Evolutionary conservation across 2,113 vertebrate species (phyloP).

Genomic region (Cyanoramphus novaezelandiae): DNA sequence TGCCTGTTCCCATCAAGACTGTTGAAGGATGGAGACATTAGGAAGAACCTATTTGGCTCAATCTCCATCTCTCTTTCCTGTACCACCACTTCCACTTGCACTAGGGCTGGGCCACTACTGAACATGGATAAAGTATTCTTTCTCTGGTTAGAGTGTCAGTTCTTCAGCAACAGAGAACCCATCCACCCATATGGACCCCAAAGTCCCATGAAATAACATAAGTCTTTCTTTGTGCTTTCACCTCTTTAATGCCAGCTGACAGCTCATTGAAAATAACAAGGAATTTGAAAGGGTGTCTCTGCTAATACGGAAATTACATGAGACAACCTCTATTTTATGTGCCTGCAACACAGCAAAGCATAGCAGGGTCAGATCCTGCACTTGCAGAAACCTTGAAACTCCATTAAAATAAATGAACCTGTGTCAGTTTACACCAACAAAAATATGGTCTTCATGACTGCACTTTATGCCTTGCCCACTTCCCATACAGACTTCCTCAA

Average conservation of each 20-base stretch:
- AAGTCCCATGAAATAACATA: not conserved
- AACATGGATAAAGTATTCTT: not conserved
- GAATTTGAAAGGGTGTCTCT: not conserved
- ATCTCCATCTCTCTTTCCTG: not conserved
- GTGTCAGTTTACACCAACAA: not conserved
- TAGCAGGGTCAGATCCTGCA: not conserved
- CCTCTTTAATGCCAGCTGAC: not conserved
- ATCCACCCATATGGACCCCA: not conserved
- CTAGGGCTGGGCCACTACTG: fast-evolving
- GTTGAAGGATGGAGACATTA: not conserved
- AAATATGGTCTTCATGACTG: not conserved
- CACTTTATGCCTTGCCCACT: not conserved
- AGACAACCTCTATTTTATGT: not conserved
- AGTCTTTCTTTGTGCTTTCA: not conserved
- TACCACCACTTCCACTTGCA: not conserved
- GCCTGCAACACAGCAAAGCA: not conserved
- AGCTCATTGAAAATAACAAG: not conserved
- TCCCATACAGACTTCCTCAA: not conserved
- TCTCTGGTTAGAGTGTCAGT: not conserved
- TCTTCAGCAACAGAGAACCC: not conserved
- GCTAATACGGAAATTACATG: not conserved
- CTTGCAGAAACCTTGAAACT: not conserved
- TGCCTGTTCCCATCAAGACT: not conserved
- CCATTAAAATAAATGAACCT: not conserved
- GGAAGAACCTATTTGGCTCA: not conserved